Evolutionary conservation across 2,888 invertebrate genomes (phyloP).

Genomic region (Chalcis sispes): DNA sequence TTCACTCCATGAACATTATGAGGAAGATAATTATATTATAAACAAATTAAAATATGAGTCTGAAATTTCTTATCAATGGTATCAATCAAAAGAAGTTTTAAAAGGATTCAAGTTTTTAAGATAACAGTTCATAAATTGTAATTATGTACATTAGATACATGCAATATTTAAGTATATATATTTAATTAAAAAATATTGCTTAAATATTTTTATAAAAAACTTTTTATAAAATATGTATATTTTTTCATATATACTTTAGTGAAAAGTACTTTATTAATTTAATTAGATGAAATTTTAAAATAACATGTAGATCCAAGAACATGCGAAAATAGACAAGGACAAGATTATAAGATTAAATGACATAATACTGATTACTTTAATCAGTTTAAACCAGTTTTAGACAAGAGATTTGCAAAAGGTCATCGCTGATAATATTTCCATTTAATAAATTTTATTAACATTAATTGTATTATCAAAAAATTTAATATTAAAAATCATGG

Average conservation of each 20-base stretch:
- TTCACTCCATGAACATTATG: conserved; percentile 50
- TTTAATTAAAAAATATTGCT: conserved; percentile 32
- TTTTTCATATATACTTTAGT: conserved; percentile 31
- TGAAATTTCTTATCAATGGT: conserved; percentile 67
- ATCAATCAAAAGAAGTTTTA: conserved; percentile 71
- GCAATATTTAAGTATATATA: conserved; percentile 29
- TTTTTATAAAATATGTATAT: conserved; percentile 36
- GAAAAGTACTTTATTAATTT: conserved; percentile 46
- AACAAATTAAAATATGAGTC: conserved; percentile 44
- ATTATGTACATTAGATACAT: conserved; percentile 18
- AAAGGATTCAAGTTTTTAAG: conserved; percentile 71
- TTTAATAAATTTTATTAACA: conserved; percentile 1
- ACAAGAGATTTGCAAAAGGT: conserved; percentile 30
- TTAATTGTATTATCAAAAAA: conserved; percentile 1
- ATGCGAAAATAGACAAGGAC: neutral
- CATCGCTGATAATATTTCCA: conserved; percentile 40
- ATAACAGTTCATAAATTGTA: conserved; percentile 61
- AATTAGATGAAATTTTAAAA: neutral
- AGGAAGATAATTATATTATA: conserved; percentile 48
- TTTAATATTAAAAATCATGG: neutral
- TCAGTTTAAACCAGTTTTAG: conserved; percentile 28
- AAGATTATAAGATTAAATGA: conserved; percentile 13
- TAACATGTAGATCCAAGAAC: neutral
- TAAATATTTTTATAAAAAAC: conserved; percentile 43
- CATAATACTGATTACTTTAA: conserved; percentile 10